These are phyloP conservation scores for Scartelaos histophorus DNA, from an alignment of 2,113 vertebrate genomes.

Conservation along the genomic window DNA sequence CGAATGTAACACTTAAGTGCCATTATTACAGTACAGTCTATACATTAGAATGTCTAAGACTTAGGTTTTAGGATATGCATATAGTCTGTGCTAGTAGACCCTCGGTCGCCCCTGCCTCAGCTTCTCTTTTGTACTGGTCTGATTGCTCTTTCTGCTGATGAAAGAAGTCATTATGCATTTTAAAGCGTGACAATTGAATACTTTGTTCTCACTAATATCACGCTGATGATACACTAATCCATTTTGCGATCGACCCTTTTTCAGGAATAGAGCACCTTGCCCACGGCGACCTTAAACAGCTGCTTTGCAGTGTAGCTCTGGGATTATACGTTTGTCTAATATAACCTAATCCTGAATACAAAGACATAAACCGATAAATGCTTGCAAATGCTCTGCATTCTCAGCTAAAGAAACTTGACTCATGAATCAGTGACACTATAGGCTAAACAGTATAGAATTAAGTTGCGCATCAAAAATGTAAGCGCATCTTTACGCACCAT, in stretches of 20 bases:
- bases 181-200: conserved; percentile 59
- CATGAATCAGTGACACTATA: neutral
- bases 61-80: neutral
- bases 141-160: conserved; percentile 61
- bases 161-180: conserved; percentile 52
- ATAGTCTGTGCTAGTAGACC: conserved; percentile 40
- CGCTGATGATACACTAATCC: conserved; percentile 60
- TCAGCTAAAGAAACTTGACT: neutral
- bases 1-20: no score
- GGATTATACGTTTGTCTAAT: neutral
- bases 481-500: neutral
- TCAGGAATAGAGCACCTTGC: conserved; percentile 28
- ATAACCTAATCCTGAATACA: neutral
- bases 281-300: conserved; percentile 14
- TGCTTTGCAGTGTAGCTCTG: conserved; percentile 8
- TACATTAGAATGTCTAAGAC: conserved; percentile 14
- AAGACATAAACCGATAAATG: neutral
- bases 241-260: conserved; percentile 37
- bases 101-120: conserved; percentile 38
- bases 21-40: neutral
- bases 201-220: conserved; percentile 58
- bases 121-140: conserved; percentile 45
- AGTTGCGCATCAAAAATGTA: conserved; percentile 3
- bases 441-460: neutral
- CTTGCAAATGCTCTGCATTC: neutral